Conservation (phyloP, 2,113 vertebrate species). For the Hucho hucho region DNA sequence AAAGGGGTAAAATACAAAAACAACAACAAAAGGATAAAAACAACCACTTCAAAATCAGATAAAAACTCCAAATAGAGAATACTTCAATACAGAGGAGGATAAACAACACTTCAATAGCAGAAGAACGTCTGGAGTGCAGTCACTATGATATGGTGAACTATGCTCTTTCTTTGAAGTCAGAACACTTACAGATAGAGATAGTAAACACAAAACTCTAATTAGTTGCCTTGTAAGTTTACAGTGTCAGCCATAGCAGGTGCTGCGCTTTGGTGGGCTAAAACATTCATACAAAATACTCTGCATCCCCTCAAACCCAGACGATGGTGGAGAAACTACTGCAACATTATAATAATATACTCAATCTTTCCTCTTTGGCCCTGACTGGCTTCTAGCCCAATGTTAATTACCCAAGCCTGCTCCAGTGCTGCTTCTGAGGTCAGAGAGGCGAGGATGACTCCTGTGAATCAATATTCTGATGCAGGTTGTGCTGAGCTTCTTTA, state of each 20-base stretch:
- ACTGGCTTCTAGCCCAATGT: neutral
- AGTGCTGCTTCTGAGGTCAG: neutral
- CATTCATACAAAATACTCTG: neutral
- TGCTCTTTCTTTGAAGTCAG: neutral
- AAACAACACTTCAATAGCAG: too few relatives aligned
- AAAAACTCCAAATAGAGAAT: too few relatives aligned
- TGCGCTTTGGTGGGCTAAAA: neutral
- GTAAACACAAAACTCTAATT: neutral
- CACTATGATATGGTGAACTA: neutral
- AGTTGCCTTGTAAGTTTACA: neutral
- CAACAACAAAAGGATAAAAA: too few relatives aligned
- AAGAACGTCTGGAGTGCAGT: too few relatives aligned
- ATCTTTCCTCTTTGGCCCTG: neutral
- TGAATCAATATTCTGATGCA: neutral
- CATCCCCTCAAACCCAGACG: neutral
- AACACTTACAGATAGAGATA: neutral
- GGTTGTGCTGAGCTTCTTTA: neutral
- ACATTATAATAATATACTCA: neutral
- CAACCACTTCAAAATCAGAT: too few relatives aligned
- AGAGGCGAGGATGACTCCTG: conserved; percentile 10
- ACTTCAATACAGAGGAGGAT: too few relatives aligned
- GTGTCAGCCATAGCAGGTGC: neutral
- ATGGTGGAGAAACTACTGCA: neutral
- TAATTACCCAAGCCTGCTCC: neutral
- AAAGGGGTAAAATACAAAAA: too few relatives aligned